Evolutionary conservation across 2,113 vertebrate genomes (phyloP).

Genomic region (Lepus americanus): DNA sequence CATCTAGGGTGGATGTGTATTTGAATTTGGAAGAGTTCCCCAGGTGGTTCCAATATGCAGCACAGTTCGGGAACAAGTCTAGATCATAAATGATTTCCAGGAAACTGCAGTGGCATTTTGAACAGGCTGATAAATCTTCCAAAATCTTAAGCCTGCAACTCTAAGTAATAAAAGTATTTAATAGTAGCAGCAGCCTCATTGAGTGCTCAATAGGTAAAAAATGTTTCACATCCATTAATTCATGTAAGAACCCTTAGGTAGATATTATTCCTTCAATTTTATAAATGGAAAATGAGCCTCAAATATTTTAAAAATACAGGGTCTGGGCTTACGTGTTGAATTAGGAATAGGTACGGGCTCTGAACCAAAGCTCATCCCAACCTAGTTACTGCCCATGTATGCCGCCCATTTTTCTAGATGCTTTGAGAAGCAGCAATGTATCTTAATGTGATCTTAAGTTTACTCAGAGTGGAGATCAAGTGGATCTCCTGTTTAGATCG

Average conservation of each 20-base stretch:
- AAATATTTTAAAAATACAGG: not conserved
- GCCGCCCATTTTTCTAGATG: not conserved
- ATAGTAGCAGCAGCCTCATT: not conserved
- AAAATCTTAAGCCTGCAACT: not conserved
- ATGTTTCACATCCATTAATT: constrained; percentile 25
- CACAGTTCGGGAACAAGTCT: not conserved
- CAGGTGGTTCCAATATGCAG: not conserved
- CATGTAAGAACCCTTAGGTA: not conserved
- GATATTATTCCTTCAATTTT: not conserved
- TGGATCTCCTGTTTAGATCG: not conserved
- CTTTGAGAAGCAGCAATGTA: not conserved
- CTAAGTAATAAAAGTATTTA: constrained; percentile 17
- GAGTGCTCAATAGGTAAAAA: not conserved
- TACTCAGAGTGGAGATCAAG: not conserved
- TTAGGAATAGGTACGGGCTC: not conserved
- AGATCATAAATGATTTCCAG: not conserved
- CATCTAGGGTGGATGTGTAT: not conserved
- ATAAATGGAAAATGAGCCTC: not conserved
- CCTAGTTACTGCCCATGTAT: not conserved
- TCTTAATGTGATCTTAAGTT: not conserved
- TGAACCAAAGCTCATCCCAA: not conserved
- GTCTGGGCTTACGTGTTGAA: not conserved
- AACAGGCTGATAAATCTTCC: constrained; percentile 35
- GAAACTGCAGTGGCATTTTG: not conserved
- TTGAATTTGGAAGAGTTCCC: not conserved